These are phyloP conservation scores for Hirtodrosophila duncani DNA, from an alignment of 2,888 invertebrate genomes.

Conservation along the genomic window DNA sequence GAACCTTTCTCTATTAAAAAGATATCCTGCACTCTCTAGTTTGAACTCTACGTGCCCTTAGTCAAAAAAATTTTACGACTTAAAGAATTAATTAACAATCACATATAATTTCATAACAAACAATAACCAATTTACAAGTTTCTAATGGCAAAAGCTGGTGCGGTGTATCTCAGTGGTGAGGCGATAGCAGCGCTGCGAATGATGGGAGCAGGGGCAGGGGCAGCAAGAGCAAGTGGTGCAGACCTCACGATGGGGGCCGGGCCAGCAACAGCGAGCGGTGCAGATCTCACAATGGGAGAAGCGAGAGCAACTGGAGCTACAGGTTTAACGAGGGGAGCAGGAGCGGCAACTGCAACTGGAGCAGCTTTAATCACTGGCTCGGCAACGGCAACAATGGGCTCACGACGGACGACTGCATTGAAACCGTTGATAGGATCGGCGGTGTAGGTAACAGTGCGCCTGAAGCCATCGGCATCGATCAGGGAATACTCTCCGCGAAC, in stretches of 20 bases:
- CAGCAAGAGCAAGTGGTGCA: constrained; percentile 34
- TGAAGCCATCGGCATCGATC: constrained; percentile 57
- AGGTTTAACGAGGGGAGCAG: background rate
- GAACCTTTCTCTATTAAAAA: too few relatives aligned
- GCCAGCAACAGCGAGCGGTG: constrained; percentile 38
- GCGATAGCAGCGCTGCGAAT: constrained; percentile 38
- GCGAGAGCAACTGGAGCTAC: constrained; percentile 25
- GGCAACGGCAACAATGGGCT: constrained; percentile 53
- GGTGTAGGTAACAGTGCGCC: constrained; percentile 51
- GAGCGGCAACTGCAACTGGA: constrained; percentile 35
- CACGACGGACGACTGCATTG: constrained; percentile 65
- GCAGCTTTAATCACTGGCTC: constrained; percentile 53
- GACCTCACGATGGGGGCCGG: constrained; percentile 38
- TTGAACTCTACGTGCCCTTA: too few relatives aligned
- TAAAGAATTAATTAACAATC: constrained; percentile 44
- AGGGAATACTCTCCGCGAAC: constrained; percentile 58
- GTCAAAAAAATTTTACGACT: too few relatives aligned
- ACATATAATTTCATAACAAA: constrained; percentile 48
- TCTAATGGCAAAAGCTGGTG: constrained; percentile 54
- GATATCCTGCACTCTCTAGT: too few relatives aligned
- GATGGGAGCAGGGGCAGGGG: constrained; percentile 50
- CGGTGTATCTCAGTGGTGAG: constrained; percentile 46
- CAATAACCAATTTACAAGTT: constrained; percentile 46
- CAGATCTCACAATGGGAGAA: constrained; percentile 34
- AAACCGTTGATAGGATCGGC: constrained; percentile 58